Percentiles rank a stretch among this genome's conserved stretches.
These are phyloP conservation scores for Catajapyx aquilonaris DNA, from an alignment of 1,140 invertebrate species.

Conservation along the genomic window DNA sequence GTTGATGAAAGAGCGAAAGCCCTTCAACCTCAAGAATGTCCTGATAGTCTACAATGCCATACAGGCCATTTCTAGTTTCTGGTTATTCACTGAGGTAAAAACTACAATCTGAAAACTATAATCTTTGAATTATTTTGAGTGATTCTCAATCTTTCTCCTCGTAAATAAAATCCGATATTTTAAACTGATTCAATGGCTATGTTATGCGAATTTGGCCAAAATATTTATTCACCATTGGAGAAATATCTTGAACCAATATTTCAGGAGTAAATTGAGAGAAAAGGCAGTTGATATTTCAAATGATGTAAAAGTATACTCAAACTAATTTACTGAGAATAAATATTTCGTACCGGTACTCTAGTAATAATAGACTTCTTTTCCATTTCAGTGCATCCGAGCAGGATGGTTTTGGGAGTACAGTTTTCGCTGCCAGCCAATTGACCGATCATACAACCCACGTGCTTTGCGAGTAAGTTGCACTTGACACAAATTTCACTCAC, in stretches of 20 bases:
- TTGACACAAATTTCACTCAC: slow-evolving; percentile 14
- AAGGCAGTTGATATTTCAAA: too few species aligned
- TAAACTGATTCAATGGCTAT: too few species aligned
- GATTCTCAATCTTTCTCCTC: background rate
- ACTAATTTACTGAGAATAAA: too few species aligned
- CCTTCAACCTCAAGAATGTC: slow-evolving; percentile 55
- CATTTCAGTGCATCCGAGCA: slow-evolving; percentile 49
- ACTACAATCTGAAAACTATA: too few species aligned
- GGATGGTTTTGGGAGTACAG: slow-evolving; percentile 61
- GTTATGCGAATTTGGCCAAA: too few species aligned
- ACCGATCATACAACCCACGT: slow-evolving; percentile 48
- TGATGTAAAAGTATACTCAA: too few species aligned
- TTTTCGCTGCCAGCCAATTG: slow-evolving; percentile 70
- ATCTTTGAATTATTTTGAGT: too few species aligned
- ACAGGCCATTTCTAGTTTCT: slow-evolving; percentile 63
- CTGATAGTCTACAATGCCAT: slow-evolving; percentile 76
- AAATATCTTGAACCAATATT: too few species aligned
- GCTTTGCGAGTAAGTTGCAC: slow-evolving; percentile 69
- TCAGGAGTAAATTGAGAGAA: too few species aligned
- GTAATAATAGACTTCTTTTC: too few species aligned
- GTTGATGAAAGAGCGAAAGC: slow-evolving; percentile 70
- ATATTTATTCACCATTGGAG: too few species aligned
- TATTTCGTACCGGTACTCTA: too few species aligned
- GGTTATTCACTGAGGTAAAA: slow-evolving; percentile 80
- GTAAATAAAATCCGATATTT: background rate